These are phyloP conservation scores for Chrysomallon squamiferum DNA, from an alignment of 1,140 invertebrate genomes.

Conservation along the genomic window DNA sequence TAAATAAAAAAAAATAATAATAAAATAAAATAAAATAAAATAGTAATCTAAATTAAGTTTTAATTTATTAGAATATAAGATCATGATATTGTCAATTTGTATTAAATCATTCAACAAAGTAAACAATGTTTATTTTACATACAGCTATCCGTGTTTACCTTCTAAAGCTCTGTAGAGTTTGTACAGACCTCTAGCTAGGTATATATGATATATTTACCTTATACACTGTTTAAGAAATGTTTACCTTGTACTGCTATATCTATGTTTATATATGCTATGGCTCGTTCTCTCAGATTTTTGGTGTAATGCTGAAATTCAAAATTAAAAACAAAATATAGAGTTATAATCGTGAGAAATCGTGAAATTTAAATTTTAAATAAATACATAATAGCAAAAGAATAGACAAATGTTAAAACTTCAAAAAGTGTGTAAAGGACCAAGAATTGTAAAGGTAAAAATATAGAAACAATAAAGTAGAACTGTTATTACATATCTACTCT, in stretches of 20 bases:
- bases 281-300: conserved; percentile 40
- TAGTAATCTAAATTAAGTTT: neutral
- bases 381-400: too few species aligned
- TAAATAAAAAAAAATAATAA: neutral
- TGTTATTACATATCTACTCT: too few species aligned
- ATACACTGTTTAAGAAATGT: neutral
- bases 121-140: neutral
- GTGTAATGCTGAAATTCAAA: conserved; percentile 45
- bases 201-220: neutral
- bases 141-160: neutral
- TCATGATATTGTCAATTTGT: too few species aligned
- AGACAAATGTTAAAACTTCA: too few species aligned
- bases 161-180: neutral
- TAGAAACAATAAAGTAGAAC: too few species aligned
- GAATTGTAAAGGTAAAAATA: too few species aligned
- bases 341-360: too few species aligned
- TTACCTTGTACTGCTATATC: conserved; percentile 31
- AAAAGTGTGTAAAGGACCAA: too few species aligned
- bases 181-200: neutral
- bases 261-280: conserved; percentile 58
- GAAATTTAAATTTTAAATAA: too few species aligned
- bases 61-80: neutral
- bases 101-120: too few species aligned
- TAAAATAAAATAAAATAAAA: neutral
- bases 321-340: too few species aligned